A percentile compares a stretch with the other conserved stretches of the same genome.
These are phyloP conservation scores for Actinemys pallida DNA, from an alignment of 2,113 vertebrate genomes.

Conservation along the genomic window DNA sequence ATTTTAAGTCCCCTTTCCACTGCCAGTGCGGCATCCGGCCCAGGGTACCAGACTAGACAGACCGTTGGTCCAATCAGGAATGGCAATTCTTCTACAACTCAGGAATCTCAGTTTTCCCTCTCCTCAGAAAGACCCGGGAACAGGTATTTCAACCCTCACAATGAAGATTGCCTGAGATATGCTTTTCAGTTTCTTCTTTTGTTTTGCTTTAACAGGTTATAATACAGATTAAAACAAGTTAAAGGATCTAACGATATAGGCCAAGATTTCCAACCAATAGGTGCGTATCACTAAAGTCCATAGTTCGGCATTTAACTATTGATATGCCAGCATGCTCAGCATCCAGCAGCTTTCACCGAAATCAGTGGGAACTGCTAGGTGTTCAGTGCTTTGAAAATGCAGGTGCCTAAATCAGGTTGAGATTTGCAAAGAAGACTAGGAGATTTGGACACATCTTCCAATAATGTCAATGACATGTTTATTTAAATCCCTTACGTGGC, in stretches of 20 bases:
- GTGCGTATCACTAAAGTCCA: not conserved
- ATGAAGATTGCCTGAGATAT: not conserved
- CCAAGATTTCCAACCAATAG: not conserved
- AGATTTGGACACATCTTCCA: not conserved
- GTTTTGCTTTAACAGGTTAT: constrained; percentile 1
- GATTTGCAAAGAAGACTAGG: not conserved
- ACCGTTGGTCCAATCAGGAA: too few relatives aligned
- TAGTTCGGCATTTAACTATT: not conserved
- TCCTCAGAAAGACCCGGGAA: not conserved
- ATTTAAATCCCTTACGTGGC: not conserved
- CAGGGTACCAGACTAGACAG: too few relatives aligned
- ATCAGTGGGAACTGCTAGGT: too few relatives aligned
- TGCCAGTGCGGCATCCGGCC: too few relatives aligned
- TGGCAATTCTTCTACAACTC: too few relatives aligned
- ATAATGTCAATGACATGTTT: not conserved
- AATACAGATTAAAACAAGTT: not conserved
- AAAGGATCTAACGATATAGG: not conserved
- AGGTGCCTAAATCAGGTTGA: not conserved
- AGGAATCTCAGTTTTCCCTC: too few relatives aligned
- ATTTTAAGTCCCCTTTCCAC: too few relatives aligned
- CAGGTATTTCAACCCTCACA: constrained; percentile 2
- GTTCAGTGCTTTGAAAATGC: too few relatives aligned
- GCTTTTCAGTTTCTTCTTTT: constrained; percentile 9
- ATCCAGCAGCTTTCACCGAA: too few relatives aligned
- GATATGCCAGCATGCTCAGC: not conserved